These are phyloP conservation scores for Phallusia fumigata DNA, from an alignment of 23 tunicate genomes.

Conservation along the genomic window DNA sequence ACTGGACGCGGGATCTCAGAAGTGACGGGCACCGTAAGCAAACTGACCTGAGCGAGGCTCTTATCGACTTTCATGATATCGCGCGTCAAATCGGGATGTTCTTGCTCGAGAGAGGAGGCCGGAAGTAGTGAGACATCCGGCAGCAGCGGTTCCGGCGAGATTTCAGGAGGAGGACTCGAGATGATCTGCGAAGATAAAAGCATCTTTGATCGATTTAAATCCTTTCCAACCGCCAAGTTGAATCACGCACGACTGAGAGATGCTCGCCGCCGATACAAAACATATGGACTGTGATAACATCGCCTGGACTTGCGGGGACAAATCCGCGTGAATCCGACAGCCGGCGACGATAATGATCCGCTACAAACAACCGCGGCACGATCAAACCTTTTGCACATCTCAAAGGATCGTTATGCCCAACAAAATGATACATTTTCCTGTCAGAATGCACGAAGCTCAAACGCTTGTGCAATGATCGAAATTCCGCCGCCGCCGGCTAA, in stretches of 20 bases:
- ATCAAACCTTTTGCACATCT: neutral
- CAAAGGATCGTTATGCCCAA: neutral
- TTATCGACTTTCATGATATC: slow-evolving; percentile 50
- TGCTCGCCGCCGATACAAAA: neutral
- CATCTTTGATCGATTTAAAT: too few relatives aligned
- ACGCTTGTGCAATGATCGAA: neutral
- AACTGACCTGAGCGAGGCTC: slow-evolving; percentile 37
- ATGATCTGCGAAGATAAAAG: slow-evolving; percentile 1
- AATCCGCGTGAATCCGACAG: neutral
- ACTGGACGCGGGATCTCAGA: neutral
- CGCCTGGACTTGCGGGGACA: neutral
- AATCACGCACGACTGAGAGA: neutral
- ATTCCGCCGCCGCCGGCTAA: neutral
- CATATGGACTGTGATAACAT: neutral
- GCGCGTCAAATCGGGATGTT: slow-evolving; percentile 45
- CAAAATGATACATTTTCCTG: neutral
- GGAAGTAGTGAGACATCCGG: slow-evolving; percentile 34
- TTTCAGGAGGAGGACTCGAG: slow-evolving; percentile 13
- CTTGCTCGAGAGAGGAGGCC: slow-evolving; percentile 20
- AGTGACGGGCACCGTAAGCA: neutral
- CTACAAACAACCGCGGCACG: neutral
- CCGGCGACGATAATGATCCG: neutral
- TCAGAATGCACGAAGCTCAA: too few relatives aligned
- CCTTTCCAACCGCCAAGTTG: too few relatives aligned
- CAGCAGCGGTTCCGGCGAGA: slow-evolving; percentile 27